Evolutionary conservation across 2,888 invertebrate genomes (phyloP).

Genomic region (Cryptocephalus moraei): DNA sequence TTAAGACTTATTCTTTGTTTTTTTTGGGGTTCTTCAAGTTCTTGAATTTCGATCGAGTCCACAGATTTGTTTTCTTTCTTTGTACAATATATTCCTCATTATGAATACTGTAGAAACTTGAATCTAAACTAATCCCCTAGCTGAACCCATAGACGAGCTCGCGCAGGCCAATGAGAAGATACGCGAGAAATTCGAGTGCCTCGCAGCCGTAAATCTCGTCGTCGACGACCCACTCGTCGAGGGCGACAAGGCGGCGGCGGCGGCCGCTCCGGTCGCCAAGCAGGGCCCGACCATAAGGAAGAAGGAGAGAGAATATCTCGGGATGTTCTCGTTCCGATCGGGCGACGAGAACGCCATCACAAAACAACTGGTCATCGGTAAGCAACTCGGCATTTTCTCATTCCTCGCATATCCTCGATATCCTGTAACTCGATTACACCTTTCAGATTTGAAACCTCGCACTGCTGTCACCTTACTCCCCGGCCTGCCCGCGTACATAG

Average conservation of each 20-base stretch:
- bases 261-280: conserved; percentile 43
- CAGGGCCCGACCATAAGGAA: conserved; percentile 54
- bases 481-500: conserved; percentile 87
- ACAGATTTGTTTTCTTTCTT: no score
- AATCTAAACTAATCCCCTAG: conserved; percentile 25
- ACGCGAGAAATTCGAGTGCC: conserved; percentile 68
- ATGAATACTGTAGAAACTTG: no score
- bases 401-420: background rate
- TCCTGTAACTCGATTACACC: no score
- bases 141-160: conserved; percentile 68
- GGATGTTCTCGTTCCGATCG: conserved; percentile 83
- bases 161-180: conserved; percentile 67
- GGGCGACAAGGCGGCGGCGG: conserved; percentile 61
- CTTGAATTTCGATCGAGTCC: no score
- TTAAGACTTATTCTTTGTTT: no score
- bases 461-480: conserved; percentile 70
- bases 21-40: no score
- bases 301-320: conserved; percentile 74
- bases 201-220: conserved; percentile 73
- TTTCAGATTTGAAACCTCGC: conserved; percentile 59
- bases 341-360: conserved; percentile 74
- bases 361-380: conserved; percentile 70
- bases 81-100: no score
- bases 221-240: no score
- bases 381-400: conserved; percentile 12